Conservation (phyloP, 2,797 vertebrate genomes). For the Hyperoplus lanceolatus region DNA sequence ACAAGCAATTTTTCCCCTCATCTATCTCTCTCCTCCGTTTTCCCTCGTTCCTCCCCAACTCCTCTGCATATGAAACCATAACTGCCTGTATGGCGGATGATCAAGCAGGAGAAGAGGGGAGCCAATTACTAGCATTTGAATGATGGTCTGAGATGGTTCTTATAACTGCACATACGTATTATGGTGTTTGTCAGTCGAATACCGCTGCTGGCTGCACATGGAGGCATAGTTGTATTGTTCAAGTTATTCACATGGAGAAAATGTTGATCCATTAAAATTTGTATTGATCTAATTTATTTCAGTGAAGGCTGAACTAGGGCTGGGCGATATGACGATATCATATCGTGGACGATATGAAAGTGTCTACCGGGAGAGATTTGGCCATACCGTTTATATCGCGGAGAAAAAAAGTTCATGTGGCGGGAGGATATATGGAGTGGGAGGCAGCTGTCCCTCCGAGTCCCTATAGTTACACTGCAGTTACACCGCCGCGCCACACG, state of each 20-base stretch:
- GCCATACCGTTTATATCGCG: no score
- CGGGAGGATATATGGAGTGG: no score
- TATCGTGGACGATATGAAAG: no score
- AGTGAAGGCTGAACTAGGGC: slow-evolving; percentile 19
- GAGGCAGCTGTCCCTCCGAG: no score
- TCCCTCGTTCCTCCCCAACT: slow-evolving; percentile 49
- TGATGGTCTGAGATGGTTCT: slow-evolving; percentile 49
- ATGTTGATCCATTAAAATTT: slow-evolving; percentile 45
- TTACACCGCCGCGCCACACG: no score
- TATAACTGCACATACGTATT: slow-evolving; percentile 38
- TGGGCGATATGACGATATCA: no score
- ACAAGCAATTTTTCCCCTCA: slow-evolving; percentile 61
- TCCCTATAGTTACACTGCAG: no score
- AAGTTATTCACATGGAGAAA: slow-evolving; percentile 22
- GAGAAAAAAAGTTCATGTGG: no score
- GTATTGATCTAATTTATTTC: slow-evolving; percentile 25
- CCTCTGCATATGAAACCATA: slow-evolving; percentile 69
- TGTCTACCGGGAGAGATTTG: no score
- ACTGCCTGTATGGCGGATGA: slow-evolving; percentile 67
- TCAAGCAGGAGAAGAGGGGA: slow-evolving; percentile 65
- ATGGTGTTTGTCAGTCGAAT: slow-evolving; percentile 49
- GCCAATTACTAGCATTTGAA: slow-evolving; percentile 72
- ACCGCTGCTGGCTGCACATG: background rate
- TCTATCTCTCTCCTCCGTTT: slow-evolving; percentile 47
- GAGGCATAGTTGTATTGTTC: slow-evolving; percentile 14